These are phyloP conservation scores for Podilymbus podiceps DNA, from an alignment of 2,113 vertebrate genomes.

Conservation along the genomic window DNA sequence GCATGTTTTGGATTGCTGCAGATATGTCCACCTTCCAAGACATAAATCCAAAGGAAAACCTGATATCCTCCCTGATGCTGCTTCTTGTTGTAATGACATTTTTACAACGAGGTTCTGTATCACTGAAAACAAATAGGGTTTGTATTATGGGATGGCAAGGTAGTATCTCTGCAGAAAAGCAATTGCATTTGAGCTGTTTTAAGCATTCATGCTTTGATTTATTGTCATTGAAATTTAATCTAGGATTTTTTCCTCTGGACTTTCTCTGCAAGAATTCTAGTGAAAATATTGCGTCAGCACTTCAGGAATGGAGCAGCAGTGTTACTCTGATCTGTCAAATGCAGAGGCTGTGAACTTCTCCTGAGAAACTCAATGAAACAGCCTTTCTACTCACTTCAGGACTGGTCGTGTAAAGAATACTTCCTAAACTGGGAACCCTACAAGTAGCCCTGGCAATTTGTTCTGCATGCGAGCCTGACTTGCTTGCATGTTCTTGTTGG, in stretches of 20 bases:
- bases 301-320: constrained; percentile 38
- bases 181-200: not conserved
- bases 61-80: not conserved
- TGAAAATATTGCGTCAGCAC: constrained; percentile 47
- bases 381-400: not conserved
- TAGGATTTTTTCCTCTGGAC: not conserved
- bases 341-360: constrained; percentile 17
- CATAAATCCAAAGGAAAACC: not conserved
- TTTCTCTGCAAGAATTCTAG: not conserved
- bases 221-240: constrained; percentile 43
- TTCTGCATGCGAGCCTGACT: not conserved
- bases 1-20: not conserved
- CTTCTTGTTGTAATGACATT: not conserved
- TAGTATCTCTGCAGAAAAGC: not conserved
- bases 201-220: constrained; percentile 13
- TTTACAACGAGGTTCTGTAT: not conserved
- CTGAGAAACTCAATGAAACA: constrained; percentile 7
- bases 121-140: not conserved
- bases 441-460: not conserved
- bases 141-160: not conserved
- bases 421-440: not conserved
- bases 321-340: constrained; percentile 38
- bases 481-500: not conserved
- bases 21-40: not conserved
- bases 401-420: not conserved